Conservation (phyloP, 2,797 vertebrate species). For the Gila robusta region DNA sequence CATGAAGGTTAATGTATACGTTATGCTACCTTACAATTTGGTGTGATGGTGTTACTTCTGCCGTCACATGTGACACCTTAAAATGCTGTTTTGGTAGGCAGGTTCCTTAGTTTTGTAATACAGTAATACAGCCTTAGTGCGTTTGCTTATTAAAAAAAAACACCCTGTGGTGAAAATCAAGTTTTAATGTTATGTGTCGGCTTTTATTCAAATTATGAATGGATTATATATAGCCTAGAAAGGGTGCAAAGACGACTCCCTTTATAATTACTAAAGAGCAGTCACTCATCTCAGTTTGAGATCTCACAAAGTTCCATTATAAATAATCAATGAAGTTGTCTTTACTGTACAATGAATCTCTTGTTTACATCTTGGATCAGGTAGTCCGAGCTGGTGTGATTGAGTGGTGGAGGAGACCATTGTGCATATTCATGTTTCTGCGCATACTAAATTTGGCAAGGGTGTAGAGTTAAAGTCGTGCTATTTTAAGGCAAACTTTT, state of each 20-base stretch:
- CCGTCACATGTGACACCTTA: not conserved
- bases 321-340: not conserved
- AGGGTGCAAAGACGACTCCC: not conserved
- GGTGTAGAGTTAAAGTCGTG: too few relatives aligned
- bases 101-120: not conserved
- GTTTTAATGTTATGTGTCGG: not conserved
- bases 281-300: not conserved
- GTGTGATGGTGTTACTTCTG: not conserved
- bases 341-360: not conserved
- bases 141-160: slow-evolving; percentile 2
- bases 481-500: not conserved
- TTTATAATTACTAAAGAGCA: not conserved
- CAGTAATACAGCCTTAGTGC: not conserved
- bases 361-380: not conserved
- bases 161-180: not conserved
- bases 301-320: not conserved
- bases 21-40: not conserved
- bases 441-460: too few relatives aligned
- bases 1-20: too few relatives aligned
- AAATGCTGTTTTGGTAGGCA: not conserved
- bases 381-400: not conserved
- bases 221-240: not conserved
- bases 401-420: not conserved
- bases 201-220: not conserved
- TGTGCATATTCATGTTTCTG: not conserved